Base-by-base conservation (phyloP, 2,888 invertebrate species). In the Leptinotarsa haldemani region DNA sequence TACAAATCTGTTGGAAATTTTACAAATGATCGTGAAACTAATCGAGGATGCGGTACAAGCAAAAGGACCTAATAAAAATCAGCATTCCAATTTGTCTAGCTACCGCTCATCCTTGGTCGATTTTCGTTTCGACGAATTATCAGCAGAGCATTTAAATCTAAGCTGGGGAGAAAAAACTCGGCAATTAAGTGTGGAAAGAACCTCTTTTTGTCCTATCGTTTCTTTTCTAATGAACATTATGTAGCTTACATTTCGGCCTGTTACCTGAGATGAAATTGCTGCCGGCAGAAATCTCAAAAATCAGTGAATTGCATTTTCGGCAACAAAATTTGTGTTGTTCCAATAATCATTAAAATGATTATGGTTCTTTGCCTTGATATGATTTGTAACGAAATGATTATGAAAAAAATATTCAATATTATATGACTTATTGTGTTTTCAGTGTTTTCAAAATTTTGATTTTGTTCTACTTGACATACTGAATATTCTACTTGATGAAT, bases 211-310 rank as follows among this genome's bases (percentile, higher is more conserved):
- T 73, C 58, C 64, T 64, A 47, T 53, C 65, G 58, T 67, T 77
- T 73, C 75, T 77, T 71, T 58, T 74, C 75, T 79, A 79, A 79
- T 78, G 77, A 76, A 78, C 73, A 71, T 77, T 77, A 69, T 30
- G 30, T 30, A 30, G 30, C 30, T 7, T 30, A 30, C 30, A 7
- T 74, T 79, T 79, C 78, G 78, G 30, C 7, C 30, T 30, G 75
- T 79, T 80, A 79, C 80, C 78, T 82, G 79, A 9, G 56, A 4
- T 22, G 20, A 58, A 58, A 58, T 25, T 58, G 56, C 56, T 22
- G 56, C 85, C 85, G 84, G 83, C 30, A 30, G 30, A 30, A 30
- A 7, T 30, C 30, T 30, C 30, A 30, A 30, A 30, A 30, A 30
- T 30, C 30, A 30, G 30, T 30, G 30, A 30, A 30, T 30, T 30